Evolutionary conservation across 1,140 invertebrate genomes (phyloP), one percentile per base, ranked within the genome.

Genomic region (Drosophila sproati): DNA sequence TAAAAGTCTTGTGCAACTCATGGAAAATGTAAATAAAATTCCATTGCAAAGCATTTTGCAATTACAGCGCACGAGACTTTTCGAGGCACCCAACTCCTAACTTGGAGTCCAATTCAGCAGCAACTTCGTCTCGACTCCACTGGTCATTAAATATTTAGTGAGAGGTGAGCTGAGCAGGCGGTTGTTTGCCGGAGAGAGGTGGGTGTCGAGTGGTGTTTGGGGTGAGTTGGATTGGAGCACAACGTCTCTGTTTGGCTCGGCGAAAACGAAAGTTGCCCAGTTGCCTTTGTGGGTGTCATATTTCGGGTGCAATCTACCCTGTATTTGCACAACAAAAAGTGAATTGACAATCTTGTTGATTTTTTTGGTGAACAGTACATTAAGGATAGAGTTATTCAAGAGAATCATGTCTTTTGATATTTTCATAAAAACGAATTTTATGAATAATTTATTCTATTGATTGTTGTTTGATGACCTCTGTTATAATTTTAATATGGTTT

Each of bases 21-120:
- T 82, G 77, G 79, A 77, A 82, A 82, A 82, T 82, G 79, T 82
- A 82, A 82, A 82, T 82, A 79, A 80, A 82, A 82, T 82, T 82
- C 77, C 77, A 77, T 64, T 66, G 77, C 73, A 64, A 77, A 79
- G 80, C 78, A 81, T 81, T 82, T 81, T 69, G 79, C 79, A 81
- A 81, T 81, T 81, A 81, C 79, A 59, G 61, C 20, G 68, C 77
- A 68, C 73, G 60, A 74, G 57, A 57, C 72, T 56, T 48, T 55
- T 74, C 41, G 35, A 45, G 29, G n/a, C 41, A 6, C 41, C 56
- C 29, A 5, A 6, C 29, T 4, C 29, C 56, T 20, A 39, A n/a
- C 28, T 12, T 10, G 43, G 3, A 8, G 10, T 35, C 43, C n/a
- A 50, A 52, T 32, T 37, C 29, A 35, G 52, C 51, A 47, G 50